phyloP scores from a whole-genome alignment of 2,797 vertebrate species.

The Pseudomugil gertrudae region DNA sequence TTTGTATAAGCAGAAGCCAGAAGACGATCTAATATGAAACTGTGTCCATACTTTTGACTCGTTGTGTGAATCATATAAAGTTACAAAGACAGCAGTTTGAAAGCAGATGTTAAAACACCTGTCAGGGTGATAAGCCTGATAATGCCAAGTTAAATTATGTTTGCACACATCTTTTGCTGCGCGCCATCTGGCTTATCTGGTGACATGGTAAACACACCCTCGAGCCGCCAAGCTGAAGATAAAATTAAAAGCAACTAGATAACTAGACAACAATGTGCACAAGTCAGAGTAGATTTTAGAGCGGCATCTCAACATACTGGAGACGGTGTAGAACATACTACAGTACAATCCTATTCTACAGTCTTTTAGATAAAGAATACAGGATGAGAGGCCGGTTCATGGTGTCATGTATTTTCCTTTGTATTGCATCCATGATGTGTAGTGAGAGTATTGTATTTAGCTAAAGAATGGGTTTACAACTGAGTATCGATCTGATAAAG shows the following conservation, averaged over 20 bases:
- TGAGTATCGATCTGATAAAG: background rate
- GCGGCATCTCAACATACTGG: background rate
- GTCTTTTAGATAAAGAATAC: background rate
- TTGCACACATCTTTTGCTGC: conserved; percentile 40
- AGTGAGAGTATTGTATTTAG: no score
- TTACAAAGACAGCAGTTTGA: background rate
- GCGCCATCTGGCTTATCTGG: conserved; percentile 53
- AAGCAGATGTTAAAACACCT: conserved; percentile 1
- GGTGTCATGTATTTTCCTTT: background rate
- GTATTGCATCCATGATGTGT: background rate
- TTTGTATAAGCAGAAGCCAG: conserved; percentile 4
- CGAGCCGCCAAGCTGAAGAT: conserved; percentile 33
- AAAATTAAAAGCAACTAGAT: conserved; percentile 28
- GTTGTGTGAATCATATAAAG: background rate
- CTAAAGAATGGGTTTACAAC: no score
- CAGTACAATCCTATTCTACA: no score
- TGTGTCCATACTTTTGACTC: no score
- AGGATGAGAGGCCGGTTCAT: background rate
- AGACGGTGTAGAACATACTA: background rate
- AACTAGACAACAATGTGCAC: background rate
- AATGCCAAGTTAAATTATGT: conserved; percentile 38
- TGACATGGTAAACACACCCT: conserved; percentile 63
- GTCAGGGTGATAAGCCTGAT: conserved; percentile 19
- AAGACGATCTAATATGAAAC: background rate
- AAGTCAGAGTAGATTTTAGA: background rate